Conservation (phyloP, 2,888 invertebrate species). For the Muscina levida region DNA sequence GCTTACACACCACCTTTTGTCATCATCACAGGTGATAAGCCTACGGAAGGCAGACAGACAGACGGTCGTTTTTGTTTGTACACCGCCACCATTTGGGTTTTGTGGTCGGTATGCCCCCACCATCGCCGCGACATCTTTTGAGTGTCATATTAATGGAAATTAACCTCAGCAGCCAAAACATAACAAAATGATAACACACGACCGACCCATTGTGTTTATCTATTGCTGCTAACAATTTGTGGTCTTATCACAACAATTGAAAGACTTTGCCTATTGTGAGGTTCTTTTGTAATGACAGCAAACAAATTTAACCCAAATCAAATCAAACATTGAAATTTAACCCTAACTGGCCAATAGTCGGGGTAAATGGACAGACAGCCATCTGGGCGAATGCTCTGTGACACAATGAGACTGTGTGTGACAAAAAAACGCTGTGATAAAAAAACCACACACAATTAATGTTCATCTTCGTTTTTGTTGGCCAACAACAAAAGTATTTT, state of each 20-base stretch:
- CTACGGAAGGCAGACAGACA: background rate
- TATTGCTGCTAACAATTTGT: background rate
- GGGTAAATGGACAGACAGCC: background rate
- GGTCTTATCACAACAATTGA: slow-evolving; percentile 1
- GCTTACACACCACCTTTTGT: background rate
- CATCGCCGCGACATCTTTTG: slow-evolving; percentile 11
- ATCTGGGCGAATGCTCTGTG: background rate
- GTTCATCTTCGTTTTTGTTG: slow-evolving; percentile 20
- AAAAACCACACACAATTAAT: slow-evolving; percentile 61
- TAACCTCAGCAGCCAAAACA: slow-evolving; percentile 59
- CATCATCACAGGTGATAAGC: slow-evolving; percentile 31
- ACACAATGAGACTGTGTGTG: slow-evolving; percentile 1
- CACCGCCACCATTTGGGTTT: background rate
- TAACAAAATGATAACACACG: slow-evolving; percentile 57
- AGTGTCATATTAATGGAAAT: slow-evolving; percentile 34
- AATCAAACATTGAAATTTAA: slow-evolving; percentile 25
- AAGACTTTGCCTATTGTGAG: background rate
- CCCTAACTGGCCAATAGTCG: background rate
- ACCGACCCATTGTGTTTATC: background rate
- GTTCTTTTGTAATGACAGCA: background rate
- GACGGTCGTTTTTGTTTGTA: slow-evolving; percentile 7
- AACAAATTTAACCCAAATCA: slow-evolving; percentile 19
- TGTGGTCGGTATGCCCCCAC: background rate
- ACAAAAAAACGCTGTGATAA: slow-evolving; percentile 42
- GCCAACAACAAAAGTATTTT: slow-evolving; percentile 5